Conservation (phyloP, 2,113 vertebrate genomes). For the Pelecanoides urinatrix region DNA sequence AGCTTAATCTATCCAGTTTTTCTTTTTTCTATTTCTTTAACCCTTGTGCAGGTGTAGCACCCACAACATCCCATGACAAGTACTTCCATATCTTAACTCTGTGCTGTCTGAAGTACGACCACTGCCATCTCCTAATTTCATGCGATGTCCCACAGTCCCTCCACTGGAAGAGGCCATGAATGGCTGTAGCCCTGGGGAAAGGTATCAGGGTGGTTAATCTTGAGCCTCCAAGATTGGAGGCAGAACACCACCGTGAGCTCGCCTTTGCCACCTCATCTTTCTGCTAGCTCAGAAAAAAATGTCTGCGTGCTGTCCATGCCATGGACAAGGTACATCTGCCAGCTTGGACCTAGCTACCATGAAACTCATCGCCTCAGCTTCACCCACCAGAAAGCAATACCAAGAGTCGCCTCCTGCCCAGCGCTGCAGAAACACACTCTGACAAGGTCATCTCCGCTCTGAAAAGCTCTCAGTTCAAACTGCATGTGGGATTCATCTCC, state of each 20-base stretch:
- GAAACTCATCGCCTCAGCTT: not conserved
- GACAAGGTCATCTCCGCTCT: not conserved
- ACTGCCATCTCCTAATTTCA: not conserved
- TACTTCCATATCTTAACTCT: not conserved
- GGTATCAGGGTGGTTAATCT: not conserved
- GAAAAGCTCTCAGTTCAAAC: not conserved
- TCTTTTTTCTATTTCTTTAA: not conserved
- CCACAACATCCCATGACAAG: not conserved
- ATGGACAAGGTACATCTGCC: not conserved
- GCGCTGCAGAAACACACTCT: not conserved
- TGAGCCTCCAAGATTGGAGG: not conserved
- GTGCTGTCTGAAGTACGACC: not conserved
- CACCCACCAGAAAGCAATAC: not conserved
- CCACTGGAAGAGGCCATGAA: not conserved
- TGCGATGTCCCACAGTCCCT: rapidly evolving
- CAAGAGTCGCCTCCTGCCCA: not conserved
- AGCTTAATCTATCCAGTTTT: not conserved
- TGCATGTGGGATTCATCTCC: not conserved
- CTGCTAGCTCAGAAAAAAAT: not conserved
- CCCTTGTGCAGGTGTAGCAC: not conserved
- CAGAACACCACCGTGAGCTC: not conserved
- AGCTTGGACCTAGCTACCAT: not conserved
- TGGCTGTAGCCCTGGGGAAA: not conserved
- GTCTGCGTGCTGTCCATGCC: not conserved
- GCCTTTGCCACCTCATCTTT: not conserved